Conservation (phyloP, 2,797 vertebrate genomes). For the Capromys pilorides region DNA sequence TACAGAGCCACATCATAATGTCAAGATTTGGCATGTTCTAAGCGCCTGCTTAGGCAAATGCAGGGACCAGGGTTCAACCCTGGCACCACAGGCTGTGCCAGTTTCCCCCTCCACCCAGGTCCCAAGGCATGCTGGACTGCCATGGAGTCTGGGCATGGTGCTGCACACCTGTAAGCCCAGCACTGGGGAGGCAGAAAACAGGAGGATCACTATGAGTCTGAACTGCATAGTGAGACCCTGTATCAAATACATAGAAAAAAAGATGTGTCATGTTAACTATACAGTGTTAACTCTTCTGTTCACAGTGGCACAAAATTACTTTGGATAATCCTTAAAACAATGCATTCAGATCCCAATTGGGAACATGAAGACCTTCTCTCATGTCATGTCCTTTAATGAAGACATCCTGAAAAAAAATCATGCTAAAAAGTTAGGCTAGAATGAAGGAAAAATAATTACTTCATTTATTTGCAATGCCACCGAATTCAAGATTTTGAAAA, state of each 20-base stretch:
- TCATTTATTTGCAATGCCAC: not conserved
- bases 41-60: too few relatives aligned
- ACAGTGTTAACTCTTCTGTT: not conserved
- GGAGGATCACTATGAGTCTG: too few relatives aligned
- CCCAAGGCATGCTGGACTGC: too few relatives aligned
- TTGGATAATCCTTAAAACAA: not conserved
- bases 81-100: too few relatives aligned
- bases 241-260: too few relatives aligned
- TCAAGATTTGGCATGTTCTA: not conserved
- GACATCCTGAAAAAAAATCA: not conserved
- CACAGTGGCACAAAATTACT: not conserved
- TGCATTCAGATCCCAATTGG: not conserved
- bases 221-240: too few relatives aligned
- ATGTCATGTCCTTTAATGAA: not conserved
- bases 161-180: too few relatives aligned
- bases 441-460: not conserved
- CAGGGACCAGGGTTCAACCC: too few relatives aligned
- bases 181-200: too few relatives aligned
- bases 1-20: not conserved
- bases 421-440: not conserved
- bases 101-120: too few relatives aligned
- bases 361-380: not conserved
- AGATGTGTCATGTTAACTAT: not conserved
- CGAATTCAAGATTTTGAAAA: slow-evolving; percentile 40
- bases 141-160: too few relatives aligned